Evolutionary conservation across 2,797 vertebrate species (phyloP).

Genomic region (Oryzias dopingdopingensis): DNA sequence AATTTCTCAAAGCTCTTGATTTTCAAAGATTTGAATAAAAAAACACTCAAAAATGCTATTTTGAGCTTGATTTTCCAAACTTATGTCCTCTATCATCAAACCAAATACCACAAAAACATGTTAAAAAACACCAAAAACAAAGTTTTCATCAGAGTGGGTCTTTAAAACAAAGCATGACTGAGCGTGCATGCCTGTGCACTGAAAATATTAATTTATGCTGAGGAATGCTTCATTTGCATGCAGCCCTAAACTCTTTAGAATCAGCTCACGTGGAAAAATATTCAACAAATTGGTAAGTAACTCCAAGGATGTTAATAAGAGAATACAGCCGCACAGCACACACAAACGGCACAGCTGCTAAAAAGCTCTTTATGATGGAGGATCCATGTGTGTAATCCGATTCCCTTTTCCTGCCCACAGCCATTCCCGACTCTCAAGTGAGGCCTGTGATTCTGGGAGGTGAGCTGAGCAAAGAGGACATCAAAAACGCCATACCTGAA

Average conservation of each 20-base stretch:
- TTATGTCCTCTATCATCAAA: too few relatives aligned
- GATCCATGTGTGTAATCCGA: conserved; percentile 46
- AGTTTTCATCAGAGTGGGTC: too few relatives aligned
- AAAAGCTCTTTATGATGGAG: conserved; percentile 36
- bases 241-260: conserved; percentile 19
- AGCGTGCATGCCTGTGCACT: conserved; percentile 15
- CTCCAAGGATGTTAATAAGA: conserved; percentile 10
- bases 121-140: too few relatives aligned
- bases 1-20: too few relatives aligned
- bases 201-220: conserved; percentile 12
- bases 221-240: conserved; percentile 52
- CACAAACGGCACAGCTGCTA: conserved; percentile 38
- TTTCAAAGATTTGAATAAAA: too few relatives aligned
- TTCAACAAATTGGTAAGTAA: conserved; percentile 20
- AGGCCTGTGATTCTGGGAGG: conserved; percentile 72
- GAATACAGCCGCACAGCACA: conserved; percentile 49
- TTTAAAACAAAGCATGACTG: conserved; percentile 47
- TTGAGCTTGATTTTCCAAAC: too few relatives aligned
- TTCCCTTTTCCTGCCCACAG: conserved; percentile 71
- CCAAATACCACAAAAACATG: too few relatives aligned
- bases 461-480: conserved; percentile 79
- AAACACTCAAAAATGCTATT: too few relatives aligned
- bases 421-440: conserved; percentile 83
- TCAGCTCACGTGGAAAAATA: conserved; percentile 1
- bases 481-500: conserved; percentile 83